These are phyloP conservation scores for Andinoacara biseriatus DNA, from an alignment of 2,113 vertebrate species.

Conservation along the genomic window DNA sequence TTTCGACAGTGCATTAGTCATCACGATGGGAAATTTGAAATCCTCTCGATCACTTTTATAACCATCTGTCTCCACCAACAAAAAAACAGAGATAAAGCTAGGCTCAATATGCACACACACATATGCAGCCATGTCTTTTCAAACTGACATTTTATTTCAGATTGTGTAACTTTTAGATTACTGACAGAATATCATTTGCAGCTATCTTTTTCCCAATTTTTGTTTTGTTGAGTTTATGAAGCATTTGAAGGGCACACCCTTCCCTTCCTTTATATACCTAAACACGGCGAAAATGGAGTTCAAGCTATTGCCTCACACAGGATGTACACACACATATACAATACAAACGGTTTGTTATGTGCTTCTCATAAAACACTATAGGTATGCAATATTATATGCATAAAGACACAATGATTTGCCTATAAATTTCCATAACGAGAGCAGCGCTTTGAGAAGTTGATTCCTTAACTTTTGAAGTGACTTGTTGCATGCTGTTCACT, in stretches of 20 bases:
- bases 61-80: constrained; percentile 24
- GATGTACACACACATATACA: background rate
- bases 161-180: background rate
- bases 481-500: background rate
- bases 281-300: background rate
- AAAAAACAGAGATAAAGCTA: constrained; percentile 9
- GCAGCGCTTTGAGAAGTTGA: constrained; percentile 11
- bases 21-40: constrained; percentile 42
- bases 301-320: background rate
- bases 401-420: constrained; percentile 5
- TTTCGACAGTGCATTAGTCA: constrained; percentile 4
- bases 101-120: constrained; percentile 22
- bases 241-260: background rate
- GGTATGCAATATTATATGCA: constrained; percentile 3
- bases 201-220: background rate
- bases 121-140: background rate
- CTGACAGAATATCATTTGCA: background rate
- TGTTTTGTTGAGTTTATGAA: background rate
- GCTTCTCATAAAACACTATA: constrained; percentile 7
- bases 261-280: background rate
- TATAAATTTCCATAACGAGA: constrained; percentile 23
- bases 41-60: constrained; percentile 30
- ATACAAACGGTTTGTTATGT: constrained; percentile 10
- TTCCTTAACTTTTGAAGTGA: constrained; percentile 24
- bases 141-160: background rate